Evolutionary conservation across 1,140 invertebrate species (phyloP), one percentile per base, ranked within the genome.

Genomic region (Triops longicaudatus): DNA sequence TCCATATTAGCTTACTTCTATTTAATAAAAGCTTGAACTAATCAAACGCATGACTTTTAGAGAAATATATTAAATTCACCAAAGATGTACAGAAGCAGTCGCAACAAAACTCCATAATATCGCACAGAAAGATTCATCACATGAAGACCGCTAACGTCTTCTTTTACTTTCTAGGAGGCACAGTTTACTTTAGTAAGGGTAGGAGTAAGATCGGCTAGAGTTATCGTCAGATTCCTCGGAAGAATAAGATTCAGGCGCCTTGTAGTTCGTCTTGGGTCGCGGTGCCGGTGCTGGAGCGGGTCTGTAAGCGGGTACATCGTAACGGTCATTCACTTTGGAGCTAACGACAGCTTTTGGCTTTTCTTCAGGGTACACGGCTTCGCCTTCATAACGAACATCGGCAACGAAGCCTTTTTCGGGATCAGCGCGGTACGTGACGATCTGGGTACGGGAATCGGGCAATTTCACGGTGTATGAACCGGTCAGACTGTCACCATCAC

Each of bases 301-400:
- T n/a, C 37, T 75, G 42, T 75, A 75, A n/a, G 28, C 26, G 26
- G 74, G 74, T 41, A 26, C 44, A 12, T 41, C 37, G 41, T 75
- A 75, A 2, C 17, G 37, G 41, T 41, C 37, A 14, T 75, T 27
- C 43, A n/a, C 12, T 10, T 75, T 43, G 44, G 28, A 22, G 26
- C 37, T 41, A 14, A 43, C 44, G 41, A 12, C 74, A 27, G 41
- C 11, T 75, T 41, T 50, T 9, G 74, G 74, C 42, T 75, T 75
- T 41, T 75, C 41, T 41, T 75, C 74, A 10, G 41, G 44, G 41
- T 41, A 44, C 37, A 43, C 37, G 9, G 73, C 78, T 26, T 79
- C 79, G 0, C 80, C 80, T 72, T 81, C 80, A 50, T 81, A 81
- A 50, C 77, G 76, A 17, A 81, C 79, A 41, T 79, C 72, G 28